Conservation (phyloP, 2,113 vertebrate species). For the Nothocercus julius region DNA sequence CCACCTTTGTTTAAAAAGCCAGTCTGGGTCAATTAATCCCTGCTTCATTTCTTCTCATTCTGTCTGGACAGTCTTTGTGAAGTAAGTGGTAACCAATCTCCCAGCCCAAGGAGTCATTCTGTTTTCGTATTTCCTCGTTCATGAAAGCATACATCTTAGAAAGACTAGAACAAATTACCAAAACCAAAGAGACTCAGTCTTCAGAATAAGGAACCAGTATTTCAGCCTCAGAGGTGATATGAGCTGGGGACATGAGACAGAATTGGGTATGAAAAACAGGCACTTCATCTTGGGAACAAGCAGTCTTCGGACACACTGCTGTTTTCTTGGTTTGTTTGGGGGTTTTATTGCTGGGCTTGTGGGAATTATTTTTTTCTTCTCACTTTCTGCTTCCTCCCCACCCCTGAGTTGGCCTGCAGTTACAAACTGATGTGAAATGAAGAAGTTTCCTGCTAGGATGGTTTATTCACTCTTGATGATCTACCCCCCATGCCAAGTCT, state of each 20-base stretch:
- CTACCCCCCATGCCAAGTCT: background rate
- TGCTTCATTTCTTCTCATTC: constrained; percentile 65
- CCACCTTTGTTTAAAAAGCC: constrained; percentile 66
- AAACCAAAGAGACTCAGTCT: constrained; percentile 46
- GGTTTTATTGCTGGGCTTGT: background rate
- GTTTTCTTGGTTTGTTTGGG: constrained; percentile 35
- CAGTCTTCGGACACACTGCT: background rate
- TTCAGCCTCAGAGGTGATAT: background rate
- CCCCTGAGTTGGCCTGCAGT: constrained; percentile 24
- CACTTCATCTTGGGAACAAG: constrained; percentile 26
- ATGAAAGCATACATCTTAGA: constrained; percentile 72
- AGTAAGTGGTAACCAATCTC: constrained; percentile 75
- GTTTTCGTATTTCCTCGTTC: constrained; percentile 68
- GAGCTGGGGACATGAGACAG: constrained; percentile 17
- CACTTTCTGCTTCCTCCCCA: constrained; percentile 37
- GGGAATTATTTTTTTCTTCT: background rate
- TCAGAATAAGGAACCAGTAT: constrained; percentile 68
- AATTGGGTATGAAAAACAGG: constrained; percentile 44
- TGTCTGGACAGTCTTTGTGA: constrained; percentile 66
- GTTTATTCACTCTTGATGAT: constrained; percentile 18
- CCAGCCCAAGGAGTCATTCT: constrained; percentile 35
- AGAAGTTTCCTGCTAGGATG: constrained; percentile 35
- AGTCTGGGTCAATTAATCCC: constrained; percentile 66
- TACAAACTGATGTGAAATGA: constrained; percentile 41
- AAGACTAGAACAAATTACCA: constrained; percentile 73